These are phyloP conservation scores for Orientallactaga bullata DNA, from an alignment of 2,113 vertebrate species.

Conservation along the genomic window DNA sequence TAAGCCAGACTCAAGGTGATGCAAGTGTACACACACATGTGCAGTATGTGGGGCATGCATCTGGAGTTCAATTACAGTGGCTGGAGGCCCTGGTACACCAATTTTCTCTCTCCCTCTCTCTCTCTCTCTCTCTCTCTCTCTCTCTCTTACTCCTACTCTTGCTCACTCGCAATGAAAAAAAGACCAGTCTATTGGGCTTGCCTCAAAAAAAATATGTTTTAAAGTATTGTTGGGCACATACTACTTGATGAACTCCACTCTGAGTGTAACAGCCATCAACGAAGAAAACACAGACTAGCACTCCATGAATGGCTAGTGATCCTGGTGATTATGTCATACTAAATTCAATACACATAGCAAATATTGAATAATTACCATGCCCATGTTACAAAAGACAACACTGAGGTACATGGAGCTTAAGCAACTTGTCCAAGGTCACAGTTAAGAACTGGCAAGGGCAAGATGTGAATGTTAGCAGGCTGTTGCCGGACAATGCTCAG, in stretches of 20 bases:
- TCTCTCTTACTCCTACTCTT: too few species aligned
- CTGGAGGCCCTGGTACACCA: too few species aligned
- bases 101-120: too few species aligned
- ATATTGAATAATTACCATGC: background rate
- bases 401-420: slow-evolving; percentile 3
- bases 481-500: background rate
- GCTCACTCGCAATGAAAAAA: too few species aligned
- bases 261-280: background rate
- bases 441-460: background rate
- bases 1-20: too few species aligned
- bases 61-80: too few species aligned
- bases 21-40: too few species aligned
- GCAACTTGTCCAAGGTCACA: background rate
- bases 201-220: too few species aligned
- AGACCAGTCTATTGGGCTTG: too few species aligned
- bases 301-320: background rate
- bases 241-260: background rate
- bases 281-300: background rate
- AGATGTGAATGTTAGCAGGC: background rate
- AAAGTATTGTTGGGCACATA: background rate
- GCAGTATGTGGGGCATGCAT: too few species aligned
- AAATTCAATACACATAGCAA: background rate
- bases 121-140: too few species aligned
- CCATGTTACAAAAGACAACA: background rate
- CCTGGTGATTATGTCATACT: background rate